Conservation (phyloP, 2,797 vertebrate genomes). For the Myioborus miniatus region DNA sequence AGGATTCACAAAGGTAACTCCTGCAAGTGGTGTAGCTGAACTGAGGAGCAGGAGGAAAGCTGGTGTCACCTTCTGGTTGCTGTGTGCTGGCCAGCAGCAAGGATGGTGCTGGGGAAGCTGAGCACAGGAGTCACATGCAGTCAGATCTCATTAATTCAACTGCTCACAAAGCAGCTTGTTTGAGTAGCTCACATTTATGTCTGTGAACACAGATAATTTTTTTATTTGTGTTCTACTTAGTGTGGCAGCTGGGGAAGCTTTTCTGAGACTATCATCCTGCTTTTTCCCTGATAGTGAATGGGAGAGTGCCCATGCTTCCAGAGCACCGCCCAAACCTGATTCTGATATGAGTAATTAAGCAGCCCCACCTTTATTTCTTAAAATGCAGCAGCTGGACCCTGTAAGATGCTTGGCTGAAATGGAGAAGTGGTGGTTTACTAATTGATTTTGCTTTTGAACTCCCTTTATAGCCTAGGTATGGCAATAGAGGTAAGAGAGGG, state of each 20-base stretch:
- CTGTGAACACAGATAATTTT: background rate
- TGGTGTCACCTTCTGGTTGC: background rate
- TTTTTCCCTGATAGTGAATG: background rate
- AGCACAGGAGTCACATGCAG: fast-evolving
- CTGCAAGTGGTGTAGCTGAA: background rate
- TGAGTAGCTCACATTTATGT: background rate
- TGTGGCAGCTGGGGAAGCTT: background rate
- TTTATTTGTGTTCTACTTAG: background rate
- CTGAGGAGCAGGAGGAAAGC: background rate
- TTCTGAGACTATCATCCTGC: background rate
- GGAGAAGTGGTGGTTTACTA: background rate
- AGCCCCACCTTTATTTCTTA: background rate
- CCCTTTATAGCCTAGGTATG: background rate
- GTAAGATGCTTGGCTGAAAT: background rate
- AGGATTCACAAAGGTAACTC: background rate
- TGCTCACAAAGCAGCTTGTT: background rate
- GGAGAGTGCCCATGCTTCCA: background rate
- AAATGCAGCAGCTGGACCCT: background rate
- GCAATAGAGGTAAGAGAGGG: background rate
- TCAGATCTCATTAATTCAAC: background rate
- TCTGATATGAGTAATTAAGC: background rate
- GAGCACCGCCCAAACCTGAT: background rate
- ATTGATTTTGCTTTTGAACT: background rate
- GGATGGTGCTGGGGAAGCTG: fast-evolving
- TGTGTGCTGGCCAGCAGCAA: fast-evolving